Percentiles rank a stretch among this genome's conserved stretches.
These are phyloP conservation scores for Scaptomyza montana DNA, from an alignment of 1,140 invertebrate genomes.

Conservation along the genomic window DNA sequence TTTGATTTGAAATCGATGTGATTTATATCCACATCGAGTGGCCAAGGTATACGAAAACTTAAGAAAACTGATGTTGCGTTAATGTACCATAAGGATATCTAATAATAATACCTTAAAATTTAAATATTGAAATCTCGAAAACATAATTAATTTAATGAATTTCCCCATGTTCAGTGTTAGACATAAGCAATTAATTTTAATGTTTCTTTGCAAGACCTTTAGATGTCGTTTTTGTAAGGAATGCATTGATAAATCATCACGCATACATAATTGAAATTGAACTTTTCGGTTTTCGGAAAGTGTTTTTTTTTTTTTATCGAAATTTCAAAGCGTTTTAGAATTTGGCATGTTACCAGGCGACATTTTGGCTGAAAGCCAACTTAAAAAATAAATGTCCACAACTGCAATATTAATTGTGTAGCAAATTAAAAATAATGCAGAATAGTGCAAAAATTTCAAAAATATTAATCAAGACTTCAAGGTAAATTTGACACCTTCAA, in stretches of 20 bases:
- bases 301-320: conserved; percentile 65
- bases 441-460: conserved; percentile 28
- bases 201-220: conserved; percentile 9
- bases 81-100: too few species aligned
- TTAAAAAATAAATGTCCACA: conserved; percentile 45
- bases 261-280: conserved; percentile 77
- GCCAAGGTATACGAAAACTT: too few species aligned
- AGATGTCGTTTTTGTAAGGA: conserved; percentile 9
- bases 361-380: conserved; percentile 59
- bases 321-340: conserved; percentile 60
- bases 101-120: not conserved
- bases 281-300: conserved; percentile 60
- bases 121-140: not conserved
- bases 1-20: too few species aligned
- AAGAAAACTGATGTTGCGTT: too few species aligned
- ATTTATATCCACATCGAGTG: too few species aligned
- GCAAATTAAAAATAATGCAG: conserved; percentile 63
- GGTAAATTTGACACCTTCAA: conserved; percentile 10
- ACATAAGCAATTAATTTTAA: not conserved
- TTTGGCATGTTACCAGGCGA: conserved; percentile 70
- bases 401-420: conserved; percentile 51
- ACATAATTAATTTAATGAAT: conserved; percentile 25
- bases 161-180: not conserved
- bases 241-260: conserved; percentile 61
- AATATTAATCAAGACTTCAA: conserved; percentile 24